phyloP scores from a whole-genome alignment of 2,113 vertebrate species.

The Onychorhynchus coronatus region DNA sequence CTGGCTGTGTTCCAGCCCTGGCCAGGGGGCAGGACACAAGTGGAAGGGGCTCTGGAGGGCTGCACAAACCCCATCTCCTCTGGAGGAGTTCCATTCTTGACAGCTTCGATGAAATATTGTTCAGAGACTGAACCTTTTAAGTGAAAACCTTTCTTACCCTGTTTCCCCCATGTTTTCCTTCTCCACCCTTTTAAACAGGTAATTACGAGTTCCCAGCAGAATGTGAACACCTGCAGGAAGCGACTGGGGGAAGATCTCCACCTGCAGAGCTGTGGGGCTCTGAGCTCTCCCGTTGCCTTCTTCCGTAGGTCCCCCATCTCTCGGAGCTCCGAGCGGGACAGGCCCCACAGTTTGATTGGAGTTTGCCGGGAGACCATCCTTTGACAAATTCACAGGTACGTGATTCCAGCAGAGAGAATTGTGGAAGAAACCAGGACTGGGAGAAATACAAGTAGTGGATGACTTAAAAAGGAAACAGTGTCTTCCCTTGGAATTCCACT shows the following conservation, averaged over 20 bases:
- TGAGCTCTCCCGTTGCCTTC: slow-evolving; percentile 79
- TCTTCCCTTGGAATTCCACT: slow-evolving; percentile 14
- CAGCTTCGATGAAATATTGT: not conserved
- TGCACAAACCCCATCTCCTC: not conserved
- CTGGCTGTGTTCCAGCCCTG: not conserved
- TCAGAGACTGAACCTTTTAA: not conserved
- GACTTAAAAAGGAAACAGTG: not conserved
- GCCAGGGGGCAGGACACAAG: not conserved
- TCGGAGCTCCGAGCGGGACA: slow-evolving; percentile 44
- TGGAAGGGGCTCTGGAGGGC: not conserved
- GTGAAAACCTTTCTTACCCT: not conserved
- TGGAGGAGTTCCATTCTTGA: not conserved
- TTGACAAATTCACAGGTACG: slow-evolving; percentile 47
- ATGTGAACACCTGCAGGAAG: slow-evolving; percentile 71
- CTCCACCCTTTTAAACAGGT: slow-evolving; percentile 49
- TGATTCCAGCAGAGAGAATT: not conserved
- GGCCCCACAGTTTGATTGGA: slow-evolving; percentile 69
- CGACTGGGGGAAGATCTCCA: slow-evolving; percentile 81
- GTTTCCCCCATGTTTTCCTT: not conserved
- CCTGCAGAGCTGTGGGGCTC: slow-evolving; percentile 89
- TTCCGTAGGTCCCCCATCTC: slow-evolving; percentile 40
- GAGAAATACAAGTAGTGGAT: not conserved
- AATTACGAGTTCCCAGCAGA: slow-evolving; percentile 79
- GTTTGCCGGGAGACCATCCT: slow-evolving; percentile 83
- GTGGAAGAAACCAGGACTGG: not conserved